Percentiles rank a stretch among this genome's conserved stretches.
phyloP scores from a whole-genome alignment of 1,140 invertebrate species.

The Nylanderia fulva region DNA sequence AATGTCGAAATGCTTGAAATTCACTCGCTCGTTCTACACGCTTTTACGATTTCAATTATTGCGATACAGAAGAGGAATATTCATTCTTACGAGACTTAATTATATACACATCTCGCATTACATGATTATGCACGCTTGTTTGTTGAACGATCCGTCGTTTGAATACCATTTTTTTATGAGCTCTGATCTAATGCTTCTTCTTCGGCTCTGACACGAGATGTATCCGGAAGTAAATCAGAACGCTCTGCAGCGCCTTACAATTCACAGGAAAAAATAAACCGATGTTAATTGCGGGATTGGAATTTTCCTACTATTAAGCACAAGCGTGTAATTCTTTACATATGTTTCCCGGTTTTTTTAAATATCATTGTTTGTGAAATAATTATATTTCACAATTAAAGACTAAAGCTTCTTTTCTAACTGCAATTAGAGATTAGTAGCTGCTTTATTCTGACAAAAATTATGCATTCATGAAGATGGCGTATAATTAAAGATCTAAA shows the following conservation, averaged over 20 bases:
- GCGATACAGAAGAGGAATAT: not conserved
- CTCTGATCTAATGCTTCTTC: slow-evolving; percentile 31
- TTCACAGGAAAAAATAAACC: slow-evolving; percentile 30
- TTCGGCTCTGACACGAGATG: not conserved
- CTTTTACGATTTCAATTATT: not conserved
- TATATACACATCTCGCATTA: not conserved
- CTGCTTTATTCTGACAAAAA: not conserved
- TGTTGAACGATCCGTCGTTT: not conserved
- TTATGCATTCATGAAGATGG: not conserved
- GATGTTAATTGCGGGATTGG: not conserved
- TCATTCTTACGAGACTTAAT: not conserved
- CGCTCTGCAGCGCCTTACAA: not conserved
- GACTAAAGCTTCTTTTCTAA: not conserved
- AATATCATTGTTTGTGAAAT: slow-evolving; percentile 6
- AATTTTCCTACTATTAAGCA: slow-evolving; percentile 33
- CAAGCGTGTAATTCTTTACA: slow-evolving; percentile 6
- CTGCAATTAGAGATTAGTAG: not conserved
- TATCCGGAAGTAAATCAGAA: slow-evolving; percentile 37
- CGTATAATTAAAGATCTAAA: not conserved
- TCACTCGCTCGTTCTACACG: not conserved
- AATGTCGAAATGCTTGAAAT: not conserved
- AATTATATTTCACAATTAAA: not conserved
- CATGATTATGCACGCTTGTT: not conserved
- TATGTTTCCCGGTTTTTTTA: not conserved
- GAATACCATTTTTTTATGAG: slow-evolving; percentile 41